Base-by-base conservation (phyloP, 2,113 vertebrate species). In the Rutilus rutilus region DNA sequence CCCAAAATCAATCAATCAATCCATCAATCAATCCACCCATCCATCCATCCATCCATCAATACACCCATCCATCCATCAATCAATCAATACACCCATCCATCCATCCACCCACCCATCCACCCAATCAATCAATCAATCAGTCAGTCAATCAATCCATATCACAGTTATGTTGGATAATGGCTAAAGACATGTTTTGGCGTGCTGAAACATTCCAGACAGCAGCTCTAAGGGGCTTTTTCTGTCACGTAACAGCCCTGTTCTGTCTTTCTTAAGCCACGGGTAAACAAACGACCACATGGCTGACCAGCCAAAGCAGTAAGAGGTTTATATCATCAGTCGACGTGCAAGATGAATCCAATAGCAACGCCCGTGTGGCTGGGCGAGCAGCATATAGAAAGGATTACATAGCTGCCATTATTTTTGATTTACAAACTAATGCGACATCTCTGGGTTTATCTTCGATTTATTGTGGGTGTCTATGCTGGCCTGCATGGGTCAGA, bases 291-390 rank as follows among this genome's bases (percentile, higher is more conserved):
- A 71, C 64, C 67, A 82, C 11, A 4, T 81, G 39, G 73, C 27
- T 39, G 30, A 85, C 52, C 86, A 73, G 64, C 73, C 82, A 82
- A 36, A 64, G 47, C 52, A 76, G 64, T 42, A 89, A 77, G 52
- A 64, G 39, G 30, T 74, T 80, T 76, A 64, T 62, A 76, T 80
- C 65, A 62, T 45, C 6, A 9, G 45, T 36, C 27, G 5, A 78
- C n/a, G 17, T 47, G 23, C 73, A 54, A 77, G 42, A 77, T 82
- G n/a, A 25, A 23, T 42, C 17, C 9, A 42, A 9, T 30, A 45
- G 19, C 27, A 52, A n/a, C 14, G 17, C 42, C 50, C 25, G 73
- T 27, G 27, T 60, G 27, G 42, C 23, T 52, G 33, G 67, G 39
- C 36, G n/a, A 67, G 62, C 33, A 77, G 19, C 54, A 57, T 7